Conservation (phyloP, 2,888 invertebrate species). For the Catocala sponsa region DNA sequence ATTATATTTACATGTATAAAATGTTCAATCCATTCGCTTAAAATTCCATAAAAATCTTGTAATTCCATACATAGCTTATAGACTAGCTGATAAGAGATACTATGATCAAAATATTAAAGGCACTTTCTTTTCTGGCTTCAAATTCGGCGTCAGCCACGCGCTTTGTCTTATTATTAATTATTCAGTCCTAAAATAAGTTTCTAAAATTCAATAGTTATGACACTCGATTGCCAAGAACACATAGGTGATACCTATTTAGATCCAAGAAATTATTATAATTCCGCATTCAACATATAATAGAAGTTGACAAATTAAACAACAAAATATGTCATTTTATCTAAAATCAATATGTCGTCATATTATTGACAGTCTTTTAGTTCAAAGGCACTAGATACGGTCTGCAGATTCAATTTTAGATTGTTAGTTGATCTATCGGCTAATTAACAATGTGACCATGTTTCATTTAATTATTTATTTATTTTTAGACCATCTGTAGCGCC, state of each 20-base stretch:
- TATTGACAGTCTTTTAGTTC: conserved; percentile 26
- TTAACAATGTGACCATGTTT: neutral
- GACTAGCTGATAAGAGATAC: conserved; percentile 50
- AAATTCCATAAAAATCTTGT: conserved; percentile 24
- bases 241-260: no score
- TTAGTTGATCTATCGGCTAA: neutral
- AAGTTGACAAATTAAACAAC: neutral
- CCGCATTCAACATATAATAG: neutral
- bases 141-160: neutral
- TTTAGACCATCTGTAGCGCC: neutral
- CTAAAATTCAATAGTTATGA: conserved; percentile 2
- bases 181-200: conserved; percentile 30
- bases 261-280: neutral
- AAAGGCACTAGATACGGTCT: neutral
- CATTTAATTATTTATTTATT: no score
- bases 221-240: neutral
- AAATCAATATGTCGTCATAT: conserved; percentile 17
- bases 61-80: conserved; percentile 33
- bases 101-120: conserved; percentile 25
- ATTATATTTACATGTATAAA: conserved; percentile 33
- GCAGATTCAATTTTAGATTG: no score
- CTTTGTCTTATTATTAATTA: conserved; percentile 11
- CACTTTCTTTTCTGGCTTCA: conserved; percentile 23
- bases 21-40: conserved; percentile 15
- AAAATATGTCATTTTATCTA: conserved; percentile 1